Base-by-base conservation (phyloP, 1,140 invertebrate genomes). In the Procambarus virginalis region DNA sequence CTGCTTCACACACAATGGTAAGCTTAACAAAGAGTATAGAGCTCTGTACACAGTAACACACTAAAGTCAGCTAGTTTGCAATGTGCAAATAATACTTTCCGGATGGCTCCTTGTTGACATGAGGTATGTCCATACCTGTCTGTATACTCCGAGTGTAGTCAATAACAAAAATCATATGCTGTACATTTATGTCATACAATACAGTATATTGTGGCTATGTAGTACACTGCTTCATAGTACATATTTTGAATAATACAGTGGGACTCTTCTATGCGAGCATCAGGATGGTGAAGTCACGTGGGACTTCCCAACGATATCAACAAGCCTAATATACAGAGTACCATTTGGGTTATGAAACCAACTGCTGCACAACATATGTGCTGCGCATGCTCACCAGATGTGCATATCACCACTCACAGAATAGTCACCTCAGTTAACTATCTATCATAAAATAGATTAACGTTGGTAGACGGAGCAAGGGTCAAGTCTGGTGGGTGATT, bases 41-140 rank as follows among this genome's bases (percentile, higher is more conserved):
- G 79, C 79, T 81, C 79, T 81, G 79, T 9, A 34, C 79, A 81
- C 20, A 81, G 79, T 81, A 60, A 60, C 64, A 60, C 79, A 34
- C 34, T 14, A 34, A 58, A 60, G 45, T 58, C 45, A 81, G 22
- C 79, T 81, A 60, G 8, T 46, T 81, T 55, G 79, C 55, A 10
- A 34, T 55, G 79, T 81, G 79, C 51, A 81, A 81, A 60, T 81
- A 81, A 81, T 81, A 81, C 79, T 81, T 81, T 45, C 60, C 79
- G 79, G 79, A 81, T 60, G 79, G 79, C 48, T 81, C 79, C 79
- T 81, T 81, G 79, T 81, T 55, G 58, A 60, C 60, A 55, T 81
- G 79, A 81, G 79, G 79, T 81, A 81, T 81, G 79, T 81, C 79
- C 60, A 64, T 81, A 81, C 79, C 79, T 60, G 79, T 81, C 79